Base-by-base conservation (phyloP, 2,113 vertebrate species). In the Reinhardtius hippoglossoides region DNA sequence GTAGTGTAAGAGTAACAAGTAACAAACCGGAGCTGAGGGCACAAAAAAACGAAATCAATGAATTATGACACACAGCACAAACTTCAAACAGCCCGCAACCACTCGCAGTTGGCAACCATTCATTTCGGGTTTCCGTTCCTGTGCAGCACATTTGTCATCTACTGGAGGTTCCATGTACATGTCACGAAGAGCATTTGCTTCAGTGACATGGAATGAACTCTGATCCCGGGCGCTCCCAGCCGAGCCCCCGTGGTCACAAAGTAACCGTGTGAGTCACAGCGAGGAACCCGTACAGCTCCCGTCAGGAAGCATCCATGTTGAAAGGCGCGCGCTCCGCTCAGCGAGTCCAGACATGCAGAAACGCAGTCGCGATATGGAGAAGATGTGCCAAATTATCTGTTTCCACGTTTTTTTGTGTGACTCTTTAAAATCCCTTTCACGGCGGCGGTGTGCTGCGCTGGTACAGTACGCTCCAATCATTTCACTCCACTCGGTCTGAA, bases 171-270 rank as follows among this genome's bases (percentile, higher is more conserved):
- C 81, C 52, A 67, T 67, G 63, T 52, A 62, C 63, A 71, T 77
- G 82, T 84, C 76, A 76, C 23, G 40, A 10, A 60, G 64, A 61
- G 44, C 62, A 69, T 80, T 76, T 54, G 66, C 74, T 65, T 79
- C 65, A 37, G 60, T 79, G 80, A 81, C 65, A 80, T 63, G 27
- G 15, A n/a, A 70, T 80, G 75, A 86, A 85, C 84, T 86, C 76
- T 71, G 84, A 85, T 67, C 79, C 35, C 50, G 9, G 55, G 56
- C 68, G n/a, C 44, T 71, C 56, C 42, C 61, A 40, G 50, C 82
- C 65, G 74, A 76, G 75, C 9, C 60, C 79, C 20, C 59, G 16
- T 31, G 44, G 76, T 60, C 71, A 74, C 71, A 71, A 70, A 74
- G 73, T 74, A 79, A 69, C 74, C 54, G 60, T 20, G 13, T 87